Evolutionary conservation across 2,888 invertebrate species (phyloP), one percentile per base, ranked within the genome.

Genomic region (Parapristionchus giblindavisi): DNA sequence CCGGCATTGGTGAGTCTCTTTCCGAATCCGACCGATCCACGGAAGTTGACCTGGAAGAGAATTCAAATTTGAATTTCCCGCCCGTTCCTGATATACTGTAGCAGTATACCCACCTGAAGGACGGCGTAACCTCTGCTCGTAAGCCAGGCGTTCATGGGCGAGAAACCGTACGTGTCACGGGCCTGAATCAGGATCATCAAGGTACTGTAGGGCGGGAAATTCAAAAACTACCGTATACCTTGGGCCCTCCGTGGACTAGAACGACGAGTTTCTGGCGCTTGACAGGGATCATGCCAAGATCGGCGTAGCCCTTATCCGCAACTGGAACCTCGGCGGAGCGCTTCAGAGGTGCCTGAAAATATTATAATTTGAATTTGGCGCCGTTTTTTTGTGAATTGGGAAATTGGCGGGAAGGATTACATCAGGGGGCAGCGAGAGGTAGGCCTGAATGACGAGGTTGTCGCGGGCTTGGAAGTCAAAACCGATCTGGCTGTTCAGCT

Each of bases 61-160:
- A 27, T 60, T 27, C 34, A 32, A 14, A 29, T 8, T 3, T 6
- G 56, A 54, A n/a, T 54, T n/a, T 27, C 6, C 17, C n/a, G 56
- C 24, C 3, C 21, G 5, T 21, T 21, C 21, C n/a, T 24, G 36
- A 61, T 32, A 29, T 5, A 24, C 29, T 14, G n/a, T 27, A 4
- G 27, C 4, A 29, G 27, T 34, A 17, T 60, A 65, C 3, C 27
- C 24, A 83, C 84, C 79, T 87, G 86, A 32, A 88, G 77, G 8
- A 87, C 86, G 21, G 85, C 85, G 76, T 87, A 88, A 61, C 85
- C 85, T 38, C 87, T 75, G 78, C 83, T 83, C 21, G 87, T 87
- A 14, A 87, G 76, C 84, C 85, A 86, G 21, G 85, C 85, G 70
- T 85, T 87, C 66, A 82, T 78, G 8, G 85, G 80, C 6, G 78